Base-by-base conservation (phyloP, 1,140 invertebrate genomes). In the Gonioctena quinquepunctata region DNA sequence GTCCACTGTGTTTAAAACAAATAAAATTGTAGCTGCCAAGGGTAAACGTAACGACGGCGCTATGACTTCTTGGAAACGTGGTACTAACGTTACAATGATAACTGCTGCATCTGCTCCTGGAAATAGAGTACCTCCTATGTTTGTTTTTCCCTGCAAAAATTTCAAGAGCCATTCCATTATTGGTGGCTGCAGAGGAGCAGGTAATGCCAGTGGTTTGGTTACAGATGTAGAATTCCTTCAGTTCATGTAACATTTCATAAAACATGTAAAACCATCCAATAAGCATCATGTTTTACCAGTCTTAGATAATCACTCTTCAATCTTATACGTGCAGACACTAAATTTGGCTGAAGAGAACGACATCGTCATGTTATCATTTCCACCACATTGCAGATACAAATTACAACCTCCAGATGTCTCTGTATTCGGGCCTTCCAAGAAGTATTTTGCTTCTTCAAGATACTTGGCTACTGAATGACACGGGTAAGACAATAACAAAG, bases 401-500 rank as follows among this genome's bases (percentile, higher is more conserved):
- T 63, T 77, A 8, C 81, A 85, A 67, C 82, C n/a, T n/a, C n/a
- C n/a, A n/a, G n/a, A n/a, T n/a, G n/a, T n/a, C n/a, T n/a, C n/a
- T n/a, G n/a, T n/a, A n/a, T n/a, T n/a, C n/a, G n/a, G n/a, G n/a
- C n/a, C n/a, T n/a, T n/a, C n/a, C n/a, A n/a, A n/a, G n/a, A n/a
- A n/a, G n/a, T n/a, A n/a, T n/a, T n/a, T n/a, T n/a, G n/a, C n/a
- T n/a, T n/a, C n/a, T n/a, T n/a, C n/a, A n/a, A n/a, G n/a, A n/a
- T n/a, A n/a, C n/a, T n/a, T n/a, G n/a, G n/a, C n/a, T n/a, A n/a
- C n/a, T n/a, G n/a, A n/a, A n/a, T n/a, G n/a, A n/a, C 11, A 81
- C 82, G 26, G 83, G 83, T 16, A 85, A 82, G 76, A 75, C 82
- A 16, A 82, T 88, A 72, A 79, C 80, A 8, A 84, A 86, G 21